These are phyloP conservation scores for Sylvia atricapilla DNA, from an alignment of 2,113 vertebrate genomes.

Conservation along the genomic window DNA sequence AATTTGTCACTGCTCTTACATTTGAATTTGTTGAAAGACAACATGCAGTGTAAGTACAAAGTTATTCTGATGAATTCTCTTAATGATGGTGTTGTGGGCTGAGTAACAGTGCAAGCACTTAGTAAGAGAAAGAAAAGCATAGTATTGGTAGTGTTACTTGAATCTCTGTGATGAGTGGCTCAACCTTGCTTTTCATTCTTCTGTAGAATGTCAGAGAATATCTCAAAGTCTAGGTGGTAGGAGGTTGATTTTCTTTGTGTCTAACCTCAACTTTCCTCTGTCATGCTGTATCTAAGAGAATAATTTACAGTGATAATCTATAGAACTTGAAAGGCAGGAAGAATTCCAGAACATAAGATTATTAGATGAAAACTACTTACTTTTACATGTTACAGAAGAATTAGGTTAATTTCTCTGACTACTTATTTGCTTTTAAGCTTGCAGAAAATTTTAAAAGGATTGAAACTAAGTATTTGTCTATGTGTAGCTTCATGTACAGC, in stretches of 20 bases:
- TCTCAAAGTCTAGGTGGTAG: not conserved
- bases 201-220: not conserved
- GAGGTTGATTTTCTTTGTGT: not conserved
- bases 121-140: not conserved
- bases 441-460: not conserved
- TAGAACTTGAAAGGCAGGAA: not conserved
- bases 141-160: not conserved
- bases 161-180: not conserved
- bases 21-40: not conserved
- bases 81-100: not conserved
- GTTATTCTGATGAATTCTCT: not conserved
- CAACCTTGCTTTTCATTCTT: not conserved
- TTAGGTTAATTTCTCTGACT: not conserved
- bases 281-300: not conserved
- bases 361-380: not conserved
- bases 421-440: not conserved
- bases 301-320: not conserved
- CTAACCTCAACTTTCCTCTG: not conserved
- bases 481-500: not conserved
- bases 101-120: not conserved
- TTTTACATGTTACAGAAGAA: not conserved
- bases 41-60: not conserved
- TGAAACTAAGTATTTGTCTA: not conserved
- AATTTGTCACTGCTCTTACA: not conserved
- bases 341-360: not conserved